Conservation (phyloP, 2,888 invertebrate species). For the Euphydryas editha region DNA sequence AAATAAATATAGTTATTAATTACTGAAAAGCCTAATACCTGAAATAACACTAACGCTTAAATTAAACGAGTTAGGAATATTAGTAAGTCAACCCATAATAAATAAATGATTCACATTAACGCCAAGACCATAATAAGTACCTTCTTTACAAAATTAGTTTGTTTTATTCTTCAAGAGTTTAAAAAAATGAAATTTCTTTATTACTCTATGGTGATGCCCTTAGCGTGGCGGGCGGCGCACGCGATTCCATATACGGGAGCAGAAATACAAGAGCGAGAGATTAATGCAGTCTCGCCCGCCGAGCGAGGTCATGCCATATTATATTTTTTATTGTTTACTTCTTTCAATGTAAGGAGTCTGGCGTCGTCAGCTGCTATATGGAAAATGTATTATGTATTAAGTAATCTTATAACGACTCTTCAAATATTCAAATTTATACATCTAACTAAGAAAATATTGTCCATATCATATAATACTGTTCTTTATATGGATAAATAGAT, state of each 20-base stretch:
- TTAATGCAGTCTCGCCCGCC: conserved; percentile 65
- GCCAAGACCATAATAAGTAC: neutral
- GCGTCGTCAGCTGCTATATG: conserved; percentile 33
- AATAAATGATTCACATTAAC: neutral
- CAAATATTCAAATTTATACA: neutral
- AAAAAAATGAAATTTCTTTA: conserved; percentile 29
- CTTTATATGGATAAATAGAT: no score
- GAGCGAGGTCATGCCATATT: conserved; percentile 63
- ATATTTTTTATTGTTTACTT: conserved; percentile 66
- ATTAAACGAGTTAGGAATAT: no score
- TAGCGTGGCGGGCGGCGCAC: conserved; percentile 63
- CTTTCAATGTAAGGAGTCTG: conserved; percentile 42
- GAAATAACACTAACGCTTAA: no score
- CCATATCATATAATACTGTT: no score
- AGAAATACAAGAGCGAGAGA: conserved; percentile 76
- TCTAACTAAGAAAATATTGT: no score
- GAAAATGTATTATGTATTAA: neutral
- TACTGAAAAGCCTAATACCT: no score
- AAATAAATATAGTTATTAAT: no score
- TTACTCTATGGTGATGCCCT: conserved; percentile 58
- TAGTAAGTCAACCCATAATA: neutral
- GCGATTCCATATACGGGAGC: conserved; percentile 74
- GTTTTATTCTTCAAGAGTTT: neutral
- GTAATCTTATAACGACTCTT: neutral
- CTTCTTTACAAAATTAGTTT: neutral